A percentile compares a stretch with the other conserved stretches of the same genome.
Evolutionary conservation across 1,140 invertebrate genomes (phyloP).

Genomic region (Drosophila sechellia): DNA sequence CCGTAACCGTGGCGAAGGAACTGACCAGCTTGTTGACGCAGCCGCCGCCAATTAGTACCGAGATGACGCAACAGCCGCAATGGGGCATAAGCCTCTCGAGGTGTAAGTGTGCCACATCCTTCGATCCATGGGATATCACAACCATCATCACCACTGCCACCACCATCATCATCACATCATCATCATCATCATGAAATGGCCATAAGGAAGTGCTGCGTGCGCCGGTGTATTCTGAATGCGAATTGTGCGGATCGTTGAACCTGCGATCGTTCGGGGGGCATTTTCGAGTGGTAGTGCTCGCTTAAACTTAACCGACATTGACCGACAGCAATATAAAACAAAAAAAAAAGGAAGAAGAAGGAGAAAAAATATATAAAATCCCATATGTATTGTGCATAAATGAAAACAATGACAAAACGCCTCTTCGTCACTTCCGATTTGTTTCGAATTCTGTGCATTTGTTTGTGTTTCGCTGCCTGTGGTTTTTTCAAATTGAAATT

Average conservation of each 20-base stretch:
- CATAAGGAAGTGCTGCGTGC: conserved; percentile 15
- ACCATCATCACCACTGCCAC: background rate
- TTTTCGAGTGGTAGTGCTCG: conserved; percentile 56
- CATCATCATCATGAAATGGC: background rate
- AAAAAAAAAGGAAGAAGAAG: too few relatives aligned
- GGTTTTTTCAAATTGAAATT: conserved; percentile 48
- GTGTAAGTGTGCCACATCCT: conserved; percentile 66
- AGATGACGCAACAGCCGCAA: conserved; percentile 82
- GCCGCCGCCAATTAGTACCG: conserved; percentile 51
- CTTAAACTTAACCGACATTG: conserved; percentile 70
- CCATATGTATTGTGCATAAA: conserved; percentile 38
- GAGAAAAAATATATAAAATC: conserved; percentile 6
- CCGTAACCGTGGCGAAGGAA: conserved; percentile 71
- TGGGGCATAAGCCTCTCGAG: conserved; percentile 79
- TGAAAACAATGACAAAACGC: conserved; percentile 72
- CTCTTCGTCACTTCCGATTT: conserved; percentile 71
- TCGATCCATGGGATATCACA: too few relatives aligned
- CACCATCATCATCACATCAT: background rate
- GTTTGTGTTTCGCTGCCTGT: conserved; percentile 5
- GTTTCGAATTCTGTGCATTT: conserved; percentile 27
- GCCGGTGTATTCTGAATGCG: conserved; percentile 22
- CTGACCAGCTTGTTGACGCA: conserved; percentile 62
- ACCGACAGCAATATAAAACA: conserved; percentile 61
- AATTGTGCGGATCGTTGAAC: conserved; percentile 57
- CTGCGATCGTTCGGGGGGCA: conserved; percentile 35